Percentiles rank a stretch among this genome's conserved stretches.
These are phyloP conservation scores for Xyrauchen texanus DNA, from an alignment of 2,113 vertebrate species.

Conservation along the genomic window DNA sequence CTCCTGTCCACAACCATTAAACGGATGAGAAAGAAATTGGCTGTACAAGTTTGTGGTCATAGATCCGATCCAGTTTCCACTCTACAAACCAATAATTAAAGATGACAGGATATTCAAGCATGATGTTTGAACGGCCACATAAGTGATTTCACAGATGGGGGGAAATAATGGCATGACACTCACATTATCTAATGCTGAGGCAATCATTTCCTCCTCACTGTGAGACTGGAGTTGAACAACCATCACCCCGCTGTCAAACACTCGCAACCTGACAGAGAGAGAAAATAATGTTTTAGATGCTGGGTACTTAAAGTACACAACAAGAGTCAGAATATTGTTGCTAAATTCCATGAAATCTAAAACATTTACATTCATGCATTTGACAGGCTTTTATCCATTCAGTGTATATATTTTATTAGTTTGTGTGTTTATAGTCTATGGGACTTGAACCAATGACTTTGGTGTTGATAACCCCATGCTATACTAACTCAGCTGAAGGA, in stretches of 20 bases:
- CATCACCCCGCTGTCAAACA: conserved; percentile 98
- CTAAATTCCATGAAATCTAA: no score
- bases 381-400: no score
- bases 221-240: conserved; percentile 97
- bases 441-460: no score
- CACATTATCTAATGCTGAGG: conserved; percentile 92
- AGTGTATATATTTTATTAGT: no score
- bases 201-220: conserved; percentile 97
- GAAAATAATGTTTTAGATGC: conserved; percentile 16
- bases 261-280: conserved; percentile 79
- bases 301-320: conserved; percentile 5
- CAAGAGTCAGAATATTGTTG: no score
- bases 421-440: no score
- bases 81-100: conserved; percentile 49
- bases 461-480: no score
- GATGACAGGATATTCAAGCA: conserved; percentile 37
- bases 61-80: conserved; percentile 29
- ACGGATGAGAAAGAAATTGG: conserved; percentile 12
- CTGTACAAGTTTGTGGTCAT: conserved; percentile 15
- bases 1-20: conserved; percentile 14
- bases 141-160: conserved; percentile 50
- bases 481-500: no score
- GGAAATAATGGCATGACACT: conserved; percentile 50
- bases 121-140: conserved; percentile 29
- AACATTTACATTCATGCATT: no score